Evolutionary conservation across 2,113 vertebrate genomes (phyloP).

Genomic region (Tyrannus savana): DNA sequence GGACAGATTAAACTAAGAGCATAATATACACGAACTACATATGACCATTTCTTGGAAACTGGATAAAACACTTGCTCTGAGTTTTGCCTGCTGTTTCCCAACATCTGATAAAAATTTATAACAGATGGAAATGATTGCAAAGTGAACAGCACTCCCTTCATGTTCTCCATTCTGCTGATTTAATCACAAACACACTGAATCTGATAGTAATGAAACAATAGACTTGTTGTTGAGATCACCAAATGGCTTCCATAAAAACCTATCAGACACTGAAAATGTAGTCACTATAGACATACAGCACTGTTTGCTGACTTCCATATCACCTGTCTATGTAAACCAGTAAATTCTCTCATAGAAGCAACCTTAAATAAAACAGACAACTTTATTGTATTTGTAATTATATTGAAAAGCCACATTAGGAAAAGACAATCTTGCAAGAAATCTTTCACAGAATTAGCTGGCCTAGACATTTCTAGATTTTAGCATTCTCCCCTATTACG

Average conservation of each 20-base stretch:
- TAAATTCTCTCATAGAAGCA: not conserved
- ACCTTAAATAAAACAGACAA: not conserved
- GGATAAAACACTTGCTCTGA: constrained; percentile 52
- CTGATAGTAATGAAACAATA: constrained; percentile 73
- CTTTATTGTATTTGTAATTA: not conserved
- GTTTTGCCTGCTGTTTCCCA: constrained; percentile 56
- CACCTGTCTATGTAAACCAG: not conserved
- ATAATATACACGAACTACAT: constrained; percentile 22
- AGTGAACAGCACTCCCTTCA: constrained; percentile 68
- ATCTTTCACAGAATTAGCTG: not conserved
- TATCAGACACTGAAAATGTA: constrained; percentile 43
- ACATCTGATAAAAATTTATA: constrained; percentile 78
- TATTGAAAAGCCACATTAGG: not conserved
- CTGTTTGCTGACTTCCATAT: not conserved
- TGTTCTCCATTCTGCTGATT: constrained; percentile 64
- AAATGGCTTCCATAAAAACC: constrained; percentile 49
- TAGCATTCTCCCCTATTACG: not conserved
- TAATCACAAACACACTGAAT: constrained; percentile 74
- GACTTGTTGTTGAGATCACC: constrained; percentile 64
- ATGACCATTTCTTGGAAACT: constrained; percentile 50
- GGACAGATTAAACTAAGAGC: constrained; percentile 32
- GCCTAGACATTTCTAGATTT: not conserved
- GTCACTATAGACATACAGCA: not conserved
- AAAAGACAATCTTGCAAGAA: not conserved
- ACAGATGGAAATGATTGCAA: constrained; percentile 75